Evolutionary conservation across 2,113 vertebrate genomes (phyloP).

Genomic region (Dolichallabes microphthalmus): DNA sequence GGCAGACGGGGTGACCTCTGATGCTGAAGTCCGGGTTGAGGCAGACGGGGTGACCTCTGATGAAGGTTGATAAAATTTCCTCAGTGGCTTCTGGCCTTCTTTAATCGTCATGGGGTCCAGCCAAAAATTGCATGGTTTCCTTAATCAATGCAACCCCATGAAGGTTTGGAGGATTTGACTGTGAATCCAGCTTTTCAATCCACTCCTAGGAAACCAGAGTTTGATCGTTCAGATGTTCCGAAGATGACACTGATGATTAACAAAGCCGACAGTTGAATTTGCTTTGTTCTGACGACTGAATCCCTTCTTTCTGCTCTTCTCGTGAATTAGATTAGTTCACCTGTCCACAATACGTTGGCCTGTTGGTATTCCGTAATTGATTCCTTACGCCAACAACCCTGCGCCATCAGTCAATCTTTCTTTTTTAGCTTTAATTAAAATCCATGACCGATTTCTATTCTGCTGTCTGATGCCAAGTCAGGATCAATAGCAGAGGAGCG

Average conservation of each 20-base stretch:
- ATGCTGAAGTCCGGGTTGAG: too few species aligned
- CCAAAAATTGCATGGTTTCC: background rate
- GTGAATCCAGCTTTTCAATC: background rate
- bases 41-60: too few species aligned
- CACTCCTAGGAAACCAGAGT: too few species aligned
- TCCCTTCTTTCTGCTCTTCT: background rate
- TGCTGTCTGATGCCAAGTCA: constrained; percentile 64
- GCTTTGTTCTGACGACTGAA: background rate
- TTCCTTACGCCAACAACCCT: constrained; percentile 63
- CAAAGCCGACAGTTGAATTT: background rate
- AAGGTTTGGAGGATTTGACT: background rate
- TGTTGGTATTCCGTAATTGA: constrained; percentile 66
- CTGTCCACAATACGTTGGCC: constrained; percentile 20
- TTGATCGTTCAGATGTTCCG: background rate
- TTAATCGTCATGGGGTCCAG: background rate
- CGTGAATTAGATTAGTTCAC: background rate
- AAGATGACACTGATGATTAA: background rate
- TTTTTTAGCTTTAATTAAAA: constrained; percentile 69
- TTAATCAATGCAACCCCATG: background rate
- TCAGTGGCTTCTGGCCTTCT: background rate
- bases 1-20: too few species aligned
- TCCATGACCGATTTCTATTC: constrained; percentile 65
- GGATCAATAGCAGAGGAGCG: constrained; percentile 66
- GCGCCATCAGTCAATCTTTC: constrained; percentile 66
- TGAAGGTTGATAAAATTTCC: background rate